Base-by-base conservation (phyloP, 2,797 vertebrate species). In the Platyrinchus mystaceus region DNA sequence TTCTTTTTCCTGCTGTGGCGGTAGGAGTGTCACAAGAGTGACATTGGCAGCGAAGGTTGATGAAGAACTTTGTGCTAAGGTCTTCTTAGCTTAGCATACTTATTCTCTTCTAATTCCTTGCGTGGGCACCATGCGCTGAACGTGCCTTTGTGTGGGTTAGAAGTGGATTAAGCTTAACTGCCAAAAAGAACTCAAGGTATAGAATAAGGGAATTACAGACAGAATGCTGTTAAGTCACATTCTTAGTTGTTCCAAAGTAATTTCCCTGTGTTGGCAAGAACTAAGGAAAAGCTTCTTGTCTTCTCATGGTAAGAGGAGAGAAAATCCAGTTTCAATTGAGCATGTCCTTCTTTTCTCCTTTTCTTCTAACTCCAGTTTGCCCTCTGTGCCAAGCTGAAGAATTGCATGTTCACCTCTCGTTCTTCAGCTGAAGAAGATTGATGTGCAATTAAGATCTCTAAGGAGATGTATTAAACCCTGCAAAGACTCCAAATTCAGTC, bases 371-470 rank as follows among this genome's bases (percentile, higher is more conserved):
- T 96, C 84, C 39, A 46, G n/a, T 89, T 97, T 97, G 92, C 91
- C 94, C 92, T 97, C 94, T 93, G 49, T 89, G 81, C 87, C 46
- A 30, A 96, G 81, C 49, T 89, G 85, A 91, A 94, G 85, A 78
- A 89, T 69, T 9, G 3, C 64, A 89, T 16, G 8, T 97, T 97
- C 82, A 89, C 75, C 87, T 85, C 82, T 96, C 79, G 46, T 70
- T 84, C 83, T 89, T 79, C 47, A 94, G 30, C 80, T 87, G 75
- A 82, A 58, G 76, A 97, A 97, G 96, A 97, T 87, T 94, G 95
- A 97, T 96, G 82, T 60, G 71, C 93, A 97, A 95, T 97, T 97
- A 97, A 95, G 94, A 96, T 97, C 56, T 77, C 79, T 92, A 95
- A 94, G 76, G 77, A 97, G 87, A 78, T 92, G 84, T 76, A 94